Conservation (phyloP, 2,888 invertebrate genomes). For the Meganola albula region DNA sequence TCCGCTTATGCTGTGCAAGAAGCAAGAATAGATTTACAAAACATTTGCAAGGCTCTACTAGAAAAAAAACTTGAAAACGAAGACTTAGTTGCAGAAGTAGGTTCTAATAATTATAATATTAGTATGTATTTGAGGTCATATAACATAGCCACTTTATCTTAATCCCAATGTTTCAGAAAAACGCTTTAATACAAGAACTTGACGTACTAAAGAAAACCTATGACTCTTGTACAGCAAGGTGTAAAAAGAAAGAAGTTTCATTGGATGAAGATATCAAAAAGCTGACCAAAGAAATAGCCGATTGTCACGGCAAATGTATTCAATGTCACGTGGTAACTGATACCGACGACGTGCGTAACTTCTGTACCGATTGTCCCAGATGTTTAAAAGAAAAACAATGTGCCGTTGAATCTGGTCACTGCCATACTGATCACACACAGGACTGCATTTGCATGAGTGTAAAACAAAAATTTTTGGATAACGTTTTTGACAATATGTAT, state of each 20-base stretch:
- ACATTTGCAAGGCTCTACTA: slow-evolving; percentile 48
- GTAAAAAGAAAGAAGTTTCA: slow-evolving; percentile 40
- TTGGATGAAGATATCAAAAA: slow-evolving; percentile 43
- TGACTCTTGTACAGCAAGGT: slow-evolving; percentile 50
- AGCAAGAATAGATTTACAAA: slow-evolving; percentile 54
- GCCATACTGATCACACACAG: slow-evolving; percentile 35
- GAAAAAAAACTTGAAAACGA: slow-evolving; percentile 60
- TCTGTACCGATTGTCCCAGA: slow-evolving; percentile 58
- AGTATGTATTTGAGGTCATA: background rate
- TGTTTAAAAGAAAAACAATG: slow-evolving; percentile 50
- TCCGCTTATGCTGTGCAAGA: slow-evolving; percentile 46
- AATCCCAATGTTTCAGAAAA: slow-evolving; percentile 40
- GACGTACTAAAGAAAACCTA: slow-evolving; percentile 40
- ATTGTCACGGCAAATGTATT: slow-evolving; percentile 38
- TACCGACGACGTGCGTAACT: slow-evolving; percentile 44
- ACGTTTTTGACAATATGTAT: slow-evolving; percentile 69
- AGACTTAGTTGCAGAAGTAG: slow-evolving; percentile 53
- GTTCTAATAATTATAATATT: too few species aligned
- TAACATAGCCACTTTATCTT: background rate
- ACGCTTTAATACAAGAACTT: slow-evolving; percentile 47
- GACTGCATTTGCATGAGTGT: slow-evolving; percentile 57
- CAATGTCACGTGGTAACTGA: slow-evolving; percentile 51
- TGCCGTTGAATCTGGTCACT: slow-evolving; percentile 36
- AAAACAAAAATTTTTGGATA: slow-evolving; percentile 58
- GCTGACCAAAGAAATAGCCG: slow-evolving; percentile 39